These are phyloP conservation scores for Nothobranchius furzeri DNA, from an alignment of 2,113 vertebrate genomes.

Conservation along the genomic window DNA sequence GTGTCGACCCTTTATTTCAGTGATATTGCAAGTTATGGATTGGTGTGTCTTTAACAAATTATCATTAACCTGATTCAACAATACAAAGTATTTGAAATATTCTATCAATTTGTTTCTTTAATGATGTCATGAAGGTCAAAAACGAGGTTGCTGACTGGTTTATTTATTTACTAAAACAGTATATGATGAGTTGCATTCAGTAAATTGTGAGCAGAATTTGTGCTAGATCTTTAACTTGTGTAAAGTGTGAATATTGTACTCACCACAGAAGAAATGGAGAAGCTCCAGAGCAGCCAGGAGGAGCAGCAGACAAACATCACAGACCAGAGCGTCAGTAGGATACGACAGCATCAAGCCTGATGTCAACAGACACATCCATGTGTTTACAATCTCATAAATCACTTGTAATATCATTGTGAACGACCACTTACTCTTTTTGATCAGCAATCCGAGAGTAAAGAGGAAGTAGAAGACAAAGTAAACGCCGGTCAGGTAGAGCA, in stretches of 20 bases:
- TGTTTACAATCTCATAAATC: neutral
- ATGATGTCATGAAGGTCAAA: too few species aligned
- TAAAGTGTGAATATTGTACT: constrained; percentile 12
- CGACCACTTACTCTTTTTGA: constrained; percentile 86
- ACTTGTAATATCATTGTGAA: neutral
- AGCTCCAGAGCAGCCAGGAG: constrained; percentile 81
- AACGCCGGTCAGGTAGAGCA: constrained; percentile 73
- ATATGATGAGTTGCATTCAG: too few species aligned
- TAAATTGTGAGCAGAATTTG: too few species aligned
- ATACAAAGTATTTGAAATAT: too few species aligned
- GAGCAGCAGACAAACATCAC: constrained; percentile 81
- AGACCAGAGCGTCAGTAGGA: constrained; percentile 69
- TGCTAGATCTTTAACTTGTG: too few species aligned
- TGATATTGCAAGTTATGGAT: too few species aligned
- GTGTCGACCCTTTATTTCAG: too few species aligned
- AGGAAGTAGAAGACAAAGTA: constrained; percentile 82
- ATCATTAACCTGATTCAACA: too few species aligned
- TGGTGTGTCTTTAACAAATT: too few species aligned
- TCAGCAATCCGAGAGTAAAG: constrained; percentile 78
- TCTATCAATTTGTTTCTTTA: too few species aligned
- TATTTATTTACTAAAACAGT: too few species aligned
- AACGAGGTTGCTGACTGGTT: too few species aligned
- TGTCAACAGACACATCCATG: constrained; percentile 13
- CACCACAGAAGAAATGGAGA: constrained; percentile 78
- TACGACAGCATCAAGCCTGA: constrained; percentile 85